Base-by-base conservation (phyloP, 2,113 vertebrate genomes). In the Enhydra lutris region DNA sequence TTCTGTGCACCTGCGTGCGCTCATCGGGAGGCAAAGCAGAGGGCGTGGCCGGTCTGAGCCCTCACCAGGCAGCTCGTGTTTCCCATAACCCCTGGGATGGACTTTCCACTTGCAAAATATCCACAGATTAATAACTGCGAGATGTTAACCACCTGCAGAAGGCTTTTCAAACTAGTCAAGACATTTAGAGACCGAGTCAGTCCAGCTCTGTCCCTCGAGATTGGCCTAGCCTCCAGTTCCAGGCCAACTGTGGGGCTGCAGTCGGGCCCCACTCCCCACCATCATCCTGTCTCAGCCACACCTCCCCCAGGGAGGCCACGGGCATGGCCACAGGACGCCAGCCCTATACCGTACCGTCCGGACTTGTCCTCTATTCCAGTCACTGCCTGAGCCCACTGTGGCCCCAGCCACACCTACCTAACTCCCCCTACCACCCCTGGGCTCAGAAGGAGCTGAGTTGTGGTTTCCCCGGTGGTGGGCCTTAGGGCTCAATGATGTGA, bases 361-460 rank as follows among this genome's bases (percentile, higher is more conserved):
- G 36, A 39, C 31, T 79, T 34, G 31, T 34, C 26, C 61, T 78
- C 26, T 9, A 36, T 52, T 11, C 61, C 47, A 36, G 47, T 2
- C 3, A n/a, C 42, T 61, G 4, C 36, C 31, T 3, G 52, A 79
- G n/a, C 3, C 52, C 65, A 42, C 1, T 0, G 0, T 0, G 14
- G 29, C 80, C 39, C 17, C 34, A 52, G 83, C 24, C 88, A 86
- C 50, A 78, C 0, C 3, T 4, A 26, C 36, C 42, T n/a, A 39
- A 42, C 39, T 80, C 73, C 34, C 61, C 86, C 61, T 45, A 10
- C 20, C 31, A 47, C 50, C 42, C n/a, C 80, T 4, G 24, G 50
- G 45, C 78, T 84, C 42, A 80, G 52, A 6, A 1, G n/a, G 57
- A 52, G 31, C 55, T 1, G 4, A 17, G 59, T 42, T 84, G 79